These are phyloP conservation scores for Cnemophilus loriae DNA, from an alignment of 2,113 vertebrate species.

Conservation along the genomic window DNA sequence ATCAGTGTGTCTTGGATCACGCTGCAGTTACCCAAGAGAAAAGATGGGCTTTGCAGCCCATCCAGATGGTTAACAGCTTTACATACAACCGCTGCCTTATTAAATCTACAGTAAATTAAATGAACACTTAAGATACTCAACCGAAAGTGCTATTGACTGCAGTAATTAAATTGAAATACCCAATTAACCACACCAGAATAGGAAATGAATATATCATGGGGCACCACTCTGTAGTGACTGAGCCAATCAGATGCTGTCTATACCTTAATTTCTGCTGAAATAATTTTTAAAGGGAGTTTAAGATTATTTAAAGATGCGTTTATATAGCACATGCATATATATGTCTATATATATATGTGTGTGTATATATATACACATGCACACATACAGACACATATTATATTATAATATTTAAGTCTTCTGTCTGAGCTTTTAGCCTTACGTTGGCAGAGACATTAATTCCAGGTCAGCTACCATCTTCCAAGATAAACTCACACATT, in stretches of 20 bases:
- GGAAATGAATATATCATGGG: slow-evolving; percentile 30
- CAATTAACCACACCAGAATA: slow-evolving; percentile 55
- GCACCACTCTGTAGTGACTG: not conserved
- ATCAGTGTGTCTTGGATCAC: slow-evolving; percentile 40
- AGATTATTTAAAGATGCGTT: slow-evolving; percentile 20
- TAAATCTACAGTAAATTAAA: slow-evolving; percentile 62
- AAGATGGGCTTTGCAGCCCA: slow-evolving; percentile 45
- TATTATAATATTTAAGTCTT: not conserved
- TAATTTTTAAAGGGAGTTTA: not conserved
- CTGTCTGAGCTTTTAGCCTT: slow-evolving; percentile 12
- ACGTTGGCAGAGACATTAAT: not conserved
- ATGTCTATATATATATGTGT: not conserved
- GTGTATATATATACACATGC: rapidly evolving
- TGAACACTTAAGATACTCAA: slow-evolving; percentile 42
- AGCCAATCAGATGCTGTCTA: not conserved
- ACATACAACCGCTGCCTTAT: slow-evolving; percentile 36
- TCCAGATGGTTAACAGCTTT: slow-evolving; percentile 61
- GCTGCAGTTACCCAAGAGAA: slow-evolving; percentile 6
- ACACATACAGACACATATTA: not conserved
- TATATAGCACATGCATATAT: not conserved
- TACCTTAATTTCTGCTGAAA: not conserved
- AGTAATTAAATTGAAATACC: slow-evolving; percentile 54
- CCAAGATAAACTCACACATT: slow-evolving; percentile 49
- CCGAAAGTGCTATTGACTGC: slow-evolving; percentile 52
- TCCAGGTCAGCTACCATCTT: slow-evolving; percentile 37